Base-by-base conservation (phyloP, 2,888 invertebrate species). In the Oxytorus armatus region DNA sequence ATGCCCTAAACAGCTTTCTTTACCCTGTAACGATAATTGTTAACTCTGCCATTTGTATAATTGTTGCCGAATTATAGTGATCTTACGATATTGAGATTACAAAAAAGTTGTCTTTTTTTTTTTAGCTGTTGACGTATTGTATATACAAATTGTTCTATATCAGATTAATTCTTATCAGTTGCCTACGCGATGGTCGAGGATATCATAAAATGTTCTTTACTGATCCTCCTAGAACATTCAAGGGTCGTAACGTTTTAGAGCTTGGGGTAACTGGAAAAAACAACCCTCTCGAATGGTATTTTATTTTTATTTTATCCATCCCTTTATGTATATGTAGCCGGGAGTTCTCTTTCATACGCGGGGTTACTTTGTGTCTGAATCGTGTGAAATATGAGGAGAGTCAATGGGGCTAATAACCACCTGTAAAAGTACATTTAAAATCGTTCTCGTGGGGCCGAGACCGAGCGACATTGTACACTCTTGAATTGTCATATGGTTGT, bases 391-490 rank as follows among this genome's bases (percentile, higher is more conserved):
- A 69, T 55, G 55, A 55, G 29, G 18, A 55, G 18, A 55, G 29
- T 55, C 16, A 55, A 44, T 55, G 55, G 3, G n/a, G 55, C 69
- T 18, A 69, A 44, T 55, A 55, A 69, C 69, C 69, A 69, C 55
- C 44, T 69, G 69, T 69, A 44, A 69, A 8, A 11, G 42, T n/a
- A 57, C 44, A 57, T 69, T 51, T 25, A 44, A 39, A 29, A 57
- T 44, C 18, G 18, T 10, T 16, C 39, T 42, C 25, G 25, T 33
- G 55, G 18, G 39, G n/a, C 16, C 25, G 3, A 21, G 2, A 11
- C 2, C n/a, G 36, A 21, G 7, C 11, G n/a, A 47, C 23, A 47
- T 25, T 63, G 3, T 59, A 18, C 14, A 8, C 39, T 0, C 47
- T 16, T 10, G 0, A 33, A 53, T 44, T 29, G 53, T 68, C 39